These are phyloP conservation scores for Gallinago jamesoni DNA, from an alignment of 2,113 vertebrate species.

Conservation along the genomic window DNA sequence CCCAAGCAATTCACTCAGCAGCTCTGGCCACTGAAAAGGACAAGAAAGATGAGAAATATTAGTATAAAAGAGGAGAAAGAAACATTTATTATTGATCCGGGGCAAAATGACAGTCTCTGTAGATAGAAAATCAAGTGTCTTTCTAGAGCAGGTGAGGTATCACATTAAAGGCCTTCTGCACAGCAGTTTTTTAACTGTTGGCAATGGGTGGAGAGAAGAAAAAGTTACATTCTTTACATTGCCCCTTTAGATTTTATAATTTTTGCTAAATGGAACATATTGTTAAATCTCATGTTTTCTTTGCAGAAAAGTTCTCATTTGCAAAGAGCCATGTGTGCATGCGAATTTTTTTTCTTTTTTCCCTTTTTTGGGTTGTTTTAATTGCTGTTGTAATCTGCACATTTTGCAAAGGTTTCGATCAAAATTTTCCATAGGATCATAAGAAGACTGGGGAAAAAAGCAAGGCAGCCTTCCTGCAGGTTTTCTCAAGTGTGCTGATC, in stretches of 20 bases:
- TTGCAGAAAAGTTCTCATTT: slow-evolving; percentile 29
- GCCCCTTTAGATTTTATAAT: neutral
- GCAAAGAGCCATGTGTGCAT: neutral
- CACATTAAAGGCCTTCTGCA: slow-evolving; percentile 5
- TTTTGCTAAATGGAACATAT: slow-evolving; percentile 33
- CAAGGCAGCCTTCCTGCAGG: neutral
- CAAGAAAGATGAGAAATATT: neutral
- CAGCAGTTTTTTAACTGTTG: neutral
- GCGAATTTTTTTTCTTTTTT: neutral
- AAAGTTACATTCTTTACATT: neutral
- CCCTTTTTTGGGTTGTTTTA: neutral
- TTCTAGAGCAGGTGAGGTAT: neutral
- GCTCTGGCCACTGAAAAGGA: neutral
- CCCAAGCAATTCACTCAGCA: neutral
- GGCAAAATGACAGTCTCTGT: neutral
- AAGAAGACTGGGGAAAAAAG: neutral
- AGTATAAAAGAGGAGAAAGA: neutral
- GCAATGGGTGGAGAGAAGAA: neutral
- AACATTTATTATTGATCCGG: neutral
- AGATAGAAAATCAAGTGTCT: slow-evolving; percentile 7
- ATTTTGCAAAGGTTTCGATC: neutral
- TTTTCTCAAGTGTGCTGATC: neutral
- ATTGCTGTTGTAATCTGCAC: neutral
- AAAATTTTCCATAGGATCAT: neutral
- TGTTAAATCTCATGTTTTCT: slow-evolving; percentile 4